Evolutionary conservation across 2,113 vertebrate genomes (phyloP).

Genomic region (Gobio gobio): DNA sequence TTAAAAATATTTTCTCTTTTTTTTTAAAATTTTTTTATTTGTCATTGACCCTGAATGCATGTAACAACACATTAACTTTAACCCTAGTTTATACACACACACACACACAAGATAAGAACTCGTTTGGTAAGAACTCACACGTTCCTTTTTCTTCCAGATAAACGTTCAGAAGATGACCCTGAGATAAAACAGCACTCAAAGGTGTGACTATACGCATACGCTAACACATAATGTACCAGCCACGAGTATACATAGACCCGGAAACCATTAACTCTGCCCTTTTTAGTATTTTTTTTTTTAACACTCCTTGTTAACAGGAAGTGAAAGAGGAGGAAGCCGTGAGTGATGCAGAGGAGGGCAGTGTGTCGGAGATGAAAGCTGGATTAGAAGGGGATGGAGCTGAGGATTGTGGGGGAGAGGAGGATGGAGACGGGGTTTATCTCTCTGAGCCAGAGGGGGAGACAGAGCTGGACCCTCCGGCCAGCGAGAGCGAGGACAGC

Average conservation of each 20-base stretch:
- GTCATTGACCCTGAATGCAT: background rate
- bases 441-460: constrained; percentile 87
- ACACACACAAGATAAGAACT: too few relatives aligned
- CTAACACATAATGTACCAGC: constrained; percentile 3
- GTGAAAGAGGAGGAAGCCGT: constrained; percentile 76
- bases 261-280: constrained; percentile 8
- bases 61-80: background rate
- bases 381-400: constrained; percentile 53
- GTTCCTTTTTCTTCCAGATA: constrained; percentile 74
- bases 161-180: constrained; percentile 80
- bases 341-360: constrained; percentile 70
- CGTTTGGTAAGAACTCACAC: constrained; percentile 34
- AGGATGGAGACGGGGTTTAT: constrained; percentile 84
- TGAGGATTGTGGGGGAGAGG: constrained; percentile 60
- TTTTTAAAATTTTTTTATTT: background rate
- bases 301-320: constrained; percentile 69
- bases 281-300: constrained; percentile 59
- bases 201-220: constrained; percentile 67
- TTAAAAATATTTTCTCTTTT: background rate
- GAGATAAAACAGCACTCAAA: constrained; percentile 81
- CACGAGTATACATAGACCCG: background rate
- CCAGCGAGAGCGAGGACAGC: constrained; percentile 94
- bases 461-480: constrained; percentile 84
- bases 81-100: background rate
- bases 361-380: constrained; percentile 71